These are phyloP conservation scores for Lasioglossum morio DNA, from an alignment of 2,888 invertebrate species.

Conservation along the genomic window DNA sequence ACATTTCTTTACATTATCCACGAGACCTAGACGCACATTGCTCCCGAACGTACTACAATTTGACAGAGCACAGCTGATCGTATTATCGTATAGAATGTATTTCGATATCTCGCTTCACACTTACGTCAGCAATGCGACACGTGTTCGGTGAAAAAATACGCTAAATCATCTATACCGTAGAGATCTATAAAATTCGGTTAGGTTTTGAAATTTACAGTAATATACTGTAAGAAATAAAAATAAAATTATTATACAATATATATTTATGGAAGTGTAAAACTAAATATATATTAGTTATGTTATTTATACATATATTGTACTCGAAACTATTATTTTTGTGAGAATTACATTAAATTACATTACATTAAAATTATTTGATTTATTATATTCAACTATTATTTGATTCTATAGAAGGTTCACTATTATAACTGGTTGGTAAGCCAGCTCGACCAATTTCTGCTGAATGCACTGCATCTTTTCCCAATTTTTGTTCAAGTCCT, in stretches of 20 bases:
- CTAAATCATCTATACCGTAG: too few species aligned
- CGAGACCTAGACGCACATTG: not conserved
- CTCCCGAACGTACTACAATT: not conserved
- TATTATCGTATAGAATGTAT: slow-evolving; percentile 32
- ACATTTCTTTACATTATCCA: slow-evolving; percentile 46
- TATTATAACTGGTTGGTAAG: slow-evolving; percentile 89
- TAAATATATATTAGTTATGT: not conserved
- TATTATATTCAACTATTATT: slow-evolving; percentile 40
- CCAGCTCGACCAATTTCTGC: slow-evolving; percentile 91
- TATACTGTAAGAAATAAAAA: not conserved
- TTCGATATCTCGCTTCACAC: slow-evolving; percentile 47
- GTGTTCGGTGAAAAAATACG: slow-evolving; percentile 11
- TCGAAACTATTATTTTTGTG: not conserved
- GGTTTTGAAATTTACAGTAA: not conserved
- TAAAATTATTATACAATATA: not conserved
- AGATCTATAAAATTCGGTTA: not conserved
- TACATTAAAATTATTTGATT: slow-evolving; percentile 35
- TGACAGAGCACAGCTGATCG: slow-evolving; percentile 35
- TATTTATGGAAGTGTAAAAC: not conserved
- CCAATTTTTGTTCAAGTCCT: slow-evolving; percentile 93
- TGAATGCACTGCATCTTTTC: slow-evolving; percentile 89
- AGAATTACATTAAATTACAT: not conserved
- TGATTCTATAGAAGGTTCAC: slow-evolving; percentile 83
- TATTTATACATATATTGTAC: slow-evolving; percentile 1
- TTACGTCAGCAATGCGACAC: slow-evolving; percentile 35